Evolutionary conservation across 2,797 vertebrate species (phyloP), one percentile per base, ranked within the genome.

Genomic region (Ptychobarbus kaznakovi): DNA sequence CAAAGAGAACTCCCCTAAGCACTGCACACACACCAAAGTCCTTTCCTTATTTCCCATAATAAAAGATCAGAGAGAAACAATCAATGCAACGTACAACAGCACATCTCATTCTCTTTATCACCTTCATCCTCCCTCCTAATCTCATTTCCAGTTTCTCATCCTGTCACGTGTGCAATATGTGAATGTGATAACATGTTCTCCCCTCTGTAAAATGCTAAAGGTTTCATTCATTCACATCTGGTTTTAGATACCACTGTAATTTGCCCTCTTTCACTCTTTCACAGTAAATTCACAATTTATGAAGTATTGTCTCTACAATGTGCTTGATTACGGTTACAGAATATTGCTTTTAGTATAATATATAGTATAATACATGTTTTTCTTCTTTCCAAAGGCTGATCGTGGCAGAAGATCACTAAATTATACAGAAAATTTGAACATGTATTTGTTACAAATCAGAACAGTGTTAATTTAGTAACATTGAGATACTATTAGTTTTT

Each of bases 131-230:
- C 87, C 90, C 49, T 11, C 75, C 84, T 89, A 88, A 88, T 92
- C 87, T 80, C 88, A 85, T 53, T 44, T 49, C 51, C 66, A 28
- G 42, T 32, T 38, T 70, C 35, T 42, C 44, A 49, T 80, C 42
- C 61, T 82, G 25, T 73, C 25, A 53, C 9, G 42, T 32, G 35
- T 85, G 85, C 75, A 87, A 87, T 90, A 85, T 90, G 89, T 91
- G 91, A 90, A 92, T 93, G 91, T 94, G 93, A 94, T 93, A 92
- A 89, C 89, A 76, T 92, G 91, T 92, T 93, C 90, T 91, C 86
- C 89, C 82, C 88, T 86, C 89, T 86, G 83, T 88, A 86, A 79
- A 78, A 28, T 51, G 10, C n/a, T 25, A 61, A 12, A 22, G 53
- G 22, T 58, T 22, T 56, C 20, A 22, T 56, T 56, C 20, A 13